Evolutionary conservation across 1,140 invertebrate genomes (phyloP).

Genomic region (Drosophila azteca): DNA sequence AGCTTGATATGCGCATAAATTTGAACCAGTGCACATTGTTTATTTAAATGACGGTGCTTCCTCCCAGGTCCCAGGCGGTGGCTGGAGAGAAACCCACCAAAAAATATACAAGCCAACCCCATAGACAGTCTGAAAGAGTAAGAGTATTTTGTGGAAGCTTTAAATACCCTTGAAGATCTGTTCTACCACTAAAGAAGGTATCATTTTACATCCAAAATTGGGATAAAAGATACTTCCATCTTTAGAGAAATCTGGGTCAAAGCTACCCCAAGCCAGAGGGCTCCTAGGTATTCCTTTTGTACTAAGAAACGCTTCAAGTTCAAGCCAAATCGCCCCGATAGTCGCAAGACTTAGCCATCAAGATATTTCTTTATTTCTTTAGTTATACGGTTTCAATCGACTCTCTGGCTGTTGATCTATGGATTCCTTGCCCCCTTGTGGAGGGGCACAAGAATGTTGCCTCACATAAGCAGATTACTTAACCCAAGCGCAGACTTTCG

Average conservation of each 20-base stretch:
- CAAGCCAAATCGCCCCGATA: conserved; percentile 1
- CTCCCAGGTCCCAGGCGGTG: conserved; percentile 18
- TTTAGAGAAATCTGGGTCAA: too few species aligned
- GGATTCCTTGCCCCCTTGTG: not conserved
- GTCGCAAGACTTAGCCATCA: not conserved
- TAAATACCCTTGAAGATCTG: too few species aligned
- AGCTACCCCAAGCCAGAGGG: too few species aligned
- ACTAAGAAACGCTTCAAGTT: not conserved
- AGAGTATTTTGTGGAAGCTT: not conserved
- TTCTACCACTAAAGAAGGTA: too few species aligned
- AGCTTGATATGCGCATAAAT: conserved; percentile 81
- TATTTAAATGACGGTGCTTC: conserved; percentile 73
- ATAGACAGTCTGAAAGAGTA: conserved; percentile 2
- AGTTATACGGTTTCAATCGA: not conserved
- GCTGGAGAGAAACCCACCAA: conserved; percentile 10
- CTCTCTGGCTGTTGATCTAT: not conserved
- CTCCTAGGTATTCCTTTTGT: too few species aligned
- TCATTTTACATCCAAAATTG: too few species aligned
- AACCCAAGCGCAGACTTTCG: conserved; percentile 23
- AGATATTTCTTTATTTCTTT: not conserved
- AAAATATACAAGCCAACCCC: conserved; percentile 18
- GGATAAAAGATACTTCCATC: too few species aligned
- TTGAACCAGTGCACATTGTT: conserved; percentile 78
- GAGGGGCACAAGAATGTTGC: conserved; percentile 20
- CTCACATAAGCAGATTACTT: conserved; percentile 7